Base-by-base conservation (phyloP, 2,888 invertebrate genomes). In the Congeria kusceri region DNA sequence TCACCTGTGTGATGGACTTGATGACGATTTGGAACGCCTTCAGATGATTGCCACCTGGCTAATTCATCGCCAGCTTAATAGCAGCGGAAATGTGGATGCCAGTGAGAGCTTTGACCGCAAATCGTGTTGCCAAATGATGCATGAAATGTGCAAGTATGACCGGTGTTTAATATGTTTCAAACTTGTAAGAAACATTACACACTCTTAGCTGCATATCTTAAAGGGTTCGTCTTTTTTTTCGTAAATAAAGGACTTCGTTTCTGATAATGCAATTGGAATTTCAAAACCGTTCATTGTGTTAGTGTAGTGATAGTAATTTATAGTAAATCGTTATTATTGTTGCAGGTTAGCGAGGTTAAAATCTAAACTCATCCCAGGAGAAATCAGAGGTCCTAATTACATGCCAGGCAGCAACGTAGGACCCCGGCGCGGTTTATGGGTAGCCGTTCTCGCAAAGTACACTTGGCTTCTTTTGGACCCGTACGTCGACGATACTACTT, bases 401-500 rank as follows among this genome's bases (percentile, higher is more conserved):
- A n/a, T 71, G 9, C 74, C 83, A 13, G 78, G 79, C 3, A 67
- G 66, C 20, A 63, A 67, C 25, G n/a, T 57, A 7, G 65, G 59
- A 18, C 32, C 32, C 11, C n/a, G n/a, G n/a, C 56, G 56, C n/a
- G 79, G 77, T 23, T 39, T 58, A 20, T 83, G 83, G 83, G 44
- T 83, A 13, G 74, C 74, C 28, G 74, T 77, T 20, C 71, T 80
- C 13, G 63, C 79, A 7, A 80, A 80, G 44, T 57, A 68, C 29
- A 67, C 69, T 7, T 83, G 83, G 83, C 57, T 77, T 62, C 47
- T 83, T 2, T 58, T 83, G 4, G 77, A 83, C 46, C 83, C 83
- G 18, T 29, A 62, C 23, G 15, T 80, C 39, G 58, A 72, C 18
- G 44, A n/a, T 11, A 18, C n/a, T 2, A n/a, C 28, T 44, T 23